Evolutionary conservation across 2,113 vertebrate genomes (phyloP).

Genomic region (Myocastor coypus): DNA sequence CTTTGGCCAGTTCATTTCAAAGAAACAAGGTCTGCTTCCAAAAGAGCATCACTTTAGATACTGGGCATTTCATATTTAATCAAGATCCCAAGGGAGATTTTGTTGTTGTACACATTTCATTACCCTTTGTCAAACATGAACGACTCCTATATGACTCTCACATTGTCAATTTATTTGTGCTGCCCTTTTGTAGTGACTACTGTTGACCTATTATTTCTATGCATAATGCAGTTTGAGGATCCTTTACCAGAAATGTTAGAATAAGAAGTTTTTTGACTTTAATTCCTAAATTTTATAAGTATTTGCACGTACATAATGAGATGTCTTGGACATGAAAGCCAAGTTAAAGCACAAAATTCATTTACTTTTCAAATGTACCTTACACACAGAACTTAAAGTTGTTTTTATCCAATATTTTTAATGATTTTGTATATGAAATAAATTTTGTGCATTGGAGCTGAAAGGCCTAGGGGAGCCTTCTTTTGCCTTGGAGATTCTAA

Average conservation of each 20-base stretch:
- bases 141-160: neutral
- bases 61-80: neutral
- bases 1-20: conserved; percentile 36
- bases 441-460: neutral
- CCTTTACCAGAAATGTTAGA: neutral
- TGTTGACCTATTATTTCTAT: neutral
- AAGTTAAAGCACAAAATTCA: neutral
- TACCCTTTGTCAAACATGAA: conserved; percentile 15
- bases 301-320: neutral
- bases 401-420: neutral
- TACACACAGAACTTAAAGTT: neutral
- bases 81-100: neutral
- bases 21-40: neutral
- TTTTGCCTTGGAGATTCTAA: neutral
- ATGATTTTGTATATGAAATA: neutral
- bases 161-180: neutral
- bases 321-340: neutral
- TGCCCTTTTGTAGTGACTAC: neutral
- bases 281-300: neutral
- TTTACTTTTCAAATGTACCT: neutral
- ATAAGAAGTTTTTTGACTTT: neutral
- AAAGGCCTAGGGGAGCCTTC: neutral
- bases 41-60: neutral
- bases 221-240: neutral
- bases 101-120: neutral